Evolutionary conservation across 2,113 vertebrate genomes (phyloP).

Genomic region (Eubucco bourcierii): DNA sequence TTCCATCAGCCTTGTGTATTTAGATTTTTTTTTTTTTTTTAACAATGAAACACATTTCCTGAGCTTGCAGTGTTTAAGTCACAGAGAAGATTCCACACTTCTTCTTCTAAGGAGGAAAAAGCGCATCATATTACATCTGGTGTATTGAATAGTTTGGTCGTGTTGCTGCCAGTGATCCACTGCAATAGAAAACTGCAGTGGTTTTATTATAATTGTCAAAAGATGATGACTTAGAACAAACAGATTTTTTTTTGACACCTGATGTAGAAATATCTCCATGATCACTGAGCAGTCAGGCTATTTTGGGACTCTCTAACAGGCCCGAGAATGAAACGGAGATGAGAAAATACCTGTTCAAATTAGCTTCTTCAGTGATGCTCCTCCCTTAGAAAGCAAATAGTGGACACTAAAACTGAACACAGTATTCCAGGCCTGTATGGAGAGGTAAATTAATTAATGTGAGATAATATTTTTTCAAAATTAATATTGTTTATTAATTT

Average conservation of each 20-base stretch:
- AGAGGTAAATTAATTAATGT: too few species aligned
- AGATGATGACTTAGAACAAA: not conserved
- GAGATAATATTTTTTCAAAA: too few species aligned
- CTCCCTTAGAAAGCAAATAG: not conserved
- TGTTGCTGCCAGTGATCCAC: not conserved
- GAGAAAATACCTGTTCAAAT: not conserved
- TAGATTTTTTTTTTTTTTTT: not conserved
- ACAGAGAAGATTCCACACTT: not conserved
- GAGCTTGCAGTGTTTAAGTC: not conserved
- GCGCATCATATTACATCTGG: not conserved
- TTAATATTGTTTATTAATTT: too few species aligned
- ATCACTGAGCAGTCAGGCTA: not conserved
- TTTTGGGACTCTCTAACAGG: not conserved
- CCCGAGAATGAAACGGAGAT: not conserved
- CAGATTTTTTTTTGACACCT: not conserved
- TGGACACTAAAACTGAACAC: too few species aligned
- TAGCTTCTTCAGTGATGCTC: not conserved
- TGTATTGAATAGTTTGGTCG: not conserved
- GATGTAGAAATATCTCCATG: not conserved
- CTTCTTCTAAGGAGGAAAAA: not conserved
- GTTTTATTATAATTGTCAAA: not conserved
- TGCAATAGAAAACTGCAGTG: not conserved
- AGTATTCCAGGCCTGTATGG: too few species aligned
- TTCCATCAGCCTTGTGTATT: not conserved
- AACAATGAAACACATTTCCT: not conserved